These are phyloP conservation scores for Odontamblyopus rebecca DNA, from an alignment of 2,797 vertebrate species.

Conservation along the genomic window DNA sequence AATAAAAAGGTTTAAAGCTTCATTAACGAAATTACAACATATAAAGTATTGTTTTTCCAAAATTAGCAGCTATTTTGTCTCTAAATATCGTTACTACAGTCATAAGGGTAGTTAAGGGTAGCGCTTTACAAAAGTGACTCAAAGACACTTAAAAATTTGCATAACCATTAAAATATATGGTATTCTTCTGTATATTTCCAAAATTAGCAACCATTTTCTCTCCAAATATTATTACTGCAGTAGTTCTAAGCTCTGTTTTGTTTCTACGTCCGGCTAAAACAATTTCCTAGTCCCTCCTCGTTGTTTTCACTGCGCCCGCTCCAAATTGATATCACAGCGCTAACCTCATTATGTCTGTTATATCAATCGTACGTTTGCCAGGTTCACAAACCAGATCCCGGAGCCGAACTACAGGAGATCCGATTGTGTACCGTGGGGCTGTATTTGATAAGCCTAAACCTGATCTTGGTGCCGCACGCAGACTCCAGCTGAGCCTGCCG, in stretches of 20 bases:
- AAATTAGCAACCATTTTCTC: background rate
- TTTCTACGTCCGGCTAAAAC: background rate
- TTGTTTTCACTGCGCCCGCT: background rate
- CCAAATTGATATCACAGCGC: background rate
- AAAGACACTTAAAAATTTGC: too few species aligned
- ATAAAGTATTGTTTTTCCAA: too few species aligned
- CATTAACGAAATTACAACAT: too few species aligned
- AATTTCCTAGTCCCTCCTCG: background rate
- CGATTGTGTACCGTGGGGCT: background rate
- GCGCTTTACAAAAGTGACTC: too few species aligned
- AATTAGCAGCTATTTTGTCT: too few species aligned
- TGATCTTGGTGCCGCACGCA: constrained; percentile 23
- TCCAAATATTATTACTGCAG: background rate
- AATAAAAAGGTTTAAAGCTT: too few species aligned
- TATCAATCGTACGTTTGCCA: constrained; percentile 1
- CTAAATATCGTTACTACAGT: too few species aligned
- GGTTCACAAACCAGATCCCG: constrained; percentile 9
- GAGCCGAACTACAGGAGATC: background rate
- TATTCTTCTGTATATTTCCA: background rate
- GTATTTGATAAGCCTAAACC: constrained; percentile 35
- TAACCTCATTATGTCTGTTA: constrained; percentile 1
- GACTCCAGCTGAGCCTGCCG: constrained; percentile 27
- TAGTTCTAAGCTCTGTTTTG: background rate
- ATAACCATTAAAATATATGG: background rate
- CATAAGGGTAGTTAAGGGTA: too few species aligned